Evolutionary conservation across 2,888 invertebrate species (phyloP).

Genomic region (Hypomecis punctinalis): DNA sequence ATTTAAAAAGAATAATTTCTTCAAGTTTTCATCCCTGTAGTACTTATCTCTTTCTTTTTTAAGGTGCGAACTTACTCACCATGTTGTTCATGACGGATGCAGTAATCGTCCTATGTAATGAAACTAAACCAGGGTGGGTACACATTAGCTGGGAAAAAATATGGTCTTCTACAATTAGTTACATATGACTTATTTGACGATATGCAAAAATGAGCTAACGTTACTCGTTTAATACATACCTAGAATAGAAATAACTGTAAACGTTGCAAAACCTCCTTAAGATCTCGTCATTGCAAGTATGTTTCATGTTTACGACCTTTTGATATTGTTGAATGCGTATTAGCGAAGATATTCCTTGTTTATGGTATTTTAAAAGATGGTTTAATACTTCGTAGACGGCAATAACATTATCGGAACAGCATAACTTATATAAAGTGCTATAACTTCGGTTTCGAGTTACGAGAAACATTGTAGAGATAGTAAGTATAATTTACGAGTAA

Average conservation of each 20-base stretch:
- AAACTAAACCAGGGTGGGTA: too few species aligned
- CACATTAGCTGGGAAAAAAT: too few species aligned
- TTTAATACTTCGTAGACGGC: constrained; percentile 4
- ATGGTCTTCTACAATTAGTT: too few species aligned
- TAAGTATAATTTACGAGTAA: too few species aligned
- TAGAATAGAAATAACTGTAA: background rate
- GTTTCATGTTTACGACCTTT: constrained; percentile 14
- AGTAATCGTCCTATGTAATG: too few species aligned
- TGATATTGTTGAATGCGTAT: constrained; percentile 14
- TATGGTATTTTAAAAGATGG: constrained; percentile 11
- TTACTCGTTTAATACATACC: too few species aligned
- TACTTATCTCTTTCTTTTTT: too few species aligned
- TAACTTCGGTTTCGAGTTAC: constrained; percentile 1
- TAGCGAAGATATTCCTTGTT: constrained; percentile 9
- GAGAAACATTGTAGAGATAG: background rate
- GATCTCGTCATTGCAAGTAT: constrained; percentile 1
- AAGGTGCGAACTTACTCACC: too few species aligned
- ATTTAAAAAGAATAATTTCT: background rate
- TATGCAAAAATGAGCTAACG: too few species aligned
- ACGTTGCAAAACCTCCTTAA: background rate
- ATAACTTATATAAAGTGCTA: background rate
- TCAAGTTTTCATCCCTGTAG: too few species aligned
- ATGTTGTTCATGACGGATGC: too few species aligned
- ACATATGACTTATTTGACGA: too few species aligned
- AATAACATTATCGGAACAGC: constrained; percentile 11